Percentiles rank a stretch among this genome's conserved stretches.
phyloP scores from a whole-genome alignment of 2,888 invertebrate species.

The Taenaris catops region DNA sequence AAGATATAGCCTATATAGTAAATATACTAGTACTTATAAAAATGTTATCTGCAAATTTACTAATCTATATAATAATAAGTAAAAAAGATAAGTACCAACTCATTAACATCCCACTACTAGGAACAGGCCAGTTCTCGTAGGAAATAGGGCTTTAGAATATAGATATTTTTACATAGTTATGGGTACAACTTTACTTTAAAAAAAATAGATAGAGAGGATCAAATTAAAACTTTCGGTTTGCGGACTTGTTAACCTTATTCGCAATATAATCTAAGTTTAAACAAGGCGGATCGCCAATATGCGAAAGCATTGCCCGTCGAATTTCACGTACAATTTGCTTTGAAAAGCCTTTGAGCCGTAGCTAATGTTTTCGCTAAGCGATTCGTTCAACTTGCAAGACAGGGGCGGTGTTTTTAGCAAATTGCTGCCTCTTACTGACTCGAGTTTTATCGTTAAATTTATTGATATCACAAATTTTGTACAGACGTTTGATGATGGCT shows the following conservation, averaged over 20 bases:
- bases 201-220: neutral
- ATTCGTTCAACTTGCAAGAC: constrained; percentile 53
- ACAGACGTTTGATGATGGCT: neutral
- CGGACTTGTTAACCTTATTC: constrained; percentile 19
- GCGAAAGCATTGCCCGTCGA: constrained; percentile 54
- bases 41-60: no score
- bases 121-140: no score
- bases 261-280: constrained; percentile 41
- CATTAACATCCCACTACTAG: no score
- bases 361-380: constrained; percentile 73
- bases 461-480: constrained; percentile 8
- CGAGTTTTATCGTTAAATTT: constrained; percentile 24
- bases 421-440: constrained; percentile 40
- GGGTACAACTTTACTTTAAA: no score
- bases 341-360: constrained; percentile 66
- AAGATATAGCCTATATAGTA: no score
- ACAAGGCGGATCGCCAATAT: constrained; percentile 37
- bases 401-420: constrained; percentile 43
- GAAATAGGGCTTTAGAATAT: no score
- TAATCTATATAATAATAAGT: no score
- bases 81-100: no score
- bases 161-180: no score
- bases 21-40: no score
- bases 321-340: constrained; percentile 74
- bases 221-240: constrained; percentile 15